These are phyloP conservation scores for Sphinx pinastri DNA, from an alignment of 2,888 invertebrate genomes.

Conservation along the genomic window DNA sequence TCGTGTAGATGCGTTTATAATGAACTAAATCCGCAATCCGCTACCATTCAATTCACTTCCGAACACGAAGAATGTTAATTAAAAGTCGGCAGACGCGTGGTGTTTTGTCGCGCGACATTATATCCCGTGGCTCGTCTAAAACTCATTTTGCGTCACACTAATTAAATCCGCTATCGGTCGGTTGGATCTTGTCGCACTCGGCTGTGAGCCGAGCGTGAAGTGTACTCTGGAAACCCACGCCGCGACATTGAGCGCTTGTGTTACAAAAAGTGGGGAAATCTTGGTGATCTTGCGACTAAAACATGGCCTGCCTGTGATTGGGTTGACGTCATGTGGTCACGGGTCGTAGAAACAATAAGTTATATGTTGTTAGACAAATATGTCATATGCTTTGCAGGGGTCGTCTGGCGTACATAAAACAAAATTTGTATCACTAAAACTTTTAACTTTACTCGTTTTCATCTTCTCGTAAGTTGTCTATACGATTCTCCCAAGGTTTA, in stretches of 20 bases:
- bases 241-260: constrained; percentile 16
- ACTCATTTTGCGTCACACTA: constrained; percentile 50
- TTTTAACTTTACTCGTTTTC: not conserved
- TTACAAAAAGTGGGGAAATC: constrained; percentile 1
- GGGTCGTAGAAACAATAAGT: not conserved
- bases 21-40: constrained; percentile 18
- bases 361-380: not conserved
- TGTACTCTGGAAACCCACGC: constrained; percentile 41
- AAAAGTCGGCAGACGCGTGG: not conserved
- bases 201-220: constrained; percentile 36
- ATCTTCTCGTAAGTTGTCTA: not conserved
- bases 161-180: constrained; percentile 42
- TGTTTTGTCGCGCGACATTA: constrained; percentile 14
- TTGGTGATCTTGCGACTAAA: not conserved
- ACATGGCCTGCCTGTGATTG: not conserved
- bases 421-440: not conserved
- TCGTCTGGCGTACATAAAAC: not conserved
- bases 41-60: not conserved
- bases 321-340: not conserved
- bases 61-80: constrained; percentile 19
- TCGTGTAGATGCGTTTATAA: constrained; percentile 11
- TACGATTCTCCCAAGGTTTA: not conserved
- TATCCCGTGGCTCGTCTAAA: constrained; percentile 35
- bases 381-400: not conserved
- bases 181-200: constrained; percentile 35